These are phyloP conservation scores for Zosterops borbonicus DNA, from an alignment of 2,113 vertebrate species.

Conservation along the genomic window DNA sequence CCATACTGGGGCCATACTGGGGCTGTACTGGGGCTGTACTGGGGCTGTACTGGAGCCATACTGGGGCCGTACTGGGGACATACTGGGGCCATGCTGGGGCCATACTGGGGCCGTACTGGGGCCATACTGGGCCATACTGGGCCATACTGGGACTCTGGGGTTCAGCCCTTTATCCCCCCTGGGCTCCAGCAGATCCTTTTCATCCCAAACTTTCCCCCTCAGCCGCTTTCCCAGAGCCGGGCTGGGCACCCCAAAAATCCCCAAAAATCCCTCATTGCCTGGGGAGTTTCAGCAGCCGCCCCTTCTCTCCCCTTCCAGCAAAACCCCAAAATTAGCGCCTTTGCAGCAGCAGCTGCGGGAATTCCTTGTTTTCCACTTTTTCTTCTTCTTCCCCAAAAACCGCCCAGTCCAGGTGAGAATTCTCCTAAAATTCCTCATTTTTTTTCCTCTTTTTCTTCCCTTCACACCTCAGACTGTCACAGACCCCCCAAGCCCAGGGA, in stretches of 20 bases:
- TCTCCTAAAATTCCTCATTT: accelerated
- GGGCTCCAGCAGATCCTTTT: neutral
- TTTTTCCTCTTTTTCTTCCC: too few species aligned
- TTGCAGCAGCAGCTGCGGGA: constrained; percentile 1
- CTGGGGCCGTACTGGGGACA: too few species aligned
- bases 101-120: too few species aligned
- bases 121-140: too few species aligned
- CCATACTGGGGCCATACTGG: too few species aligned
- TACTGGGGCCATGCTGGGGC: too few species aligned
- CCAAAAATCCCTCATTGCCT: too few species aligned
- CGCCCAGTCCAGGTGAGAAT: neutral
- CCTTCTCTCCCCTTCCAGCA: too few species aligned
- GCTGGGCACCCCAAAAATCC: neutral
- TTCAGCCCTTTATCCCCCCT: neutral
- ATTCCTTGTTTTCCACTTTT: neutral
- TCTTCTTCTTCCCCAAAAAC: neutral
- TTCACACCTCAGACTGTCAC: neutral
- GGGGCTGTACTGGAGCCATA: too few species aligned
- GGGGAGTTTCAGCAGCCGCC: neutral
- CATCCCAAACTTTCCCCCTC: neutral
- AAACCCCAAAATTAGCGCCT: neutral
- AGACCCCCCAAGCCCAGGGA: neutral
- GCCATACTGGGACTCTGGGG: neutral
- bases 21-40: too few species aligned
- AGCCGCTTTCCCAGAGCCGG: accelerated